Evolutionary conservation across 1,140 invertebrate genomes (phyloP).

Genomic region (Lordiphosa stackelbergi): DNA sequence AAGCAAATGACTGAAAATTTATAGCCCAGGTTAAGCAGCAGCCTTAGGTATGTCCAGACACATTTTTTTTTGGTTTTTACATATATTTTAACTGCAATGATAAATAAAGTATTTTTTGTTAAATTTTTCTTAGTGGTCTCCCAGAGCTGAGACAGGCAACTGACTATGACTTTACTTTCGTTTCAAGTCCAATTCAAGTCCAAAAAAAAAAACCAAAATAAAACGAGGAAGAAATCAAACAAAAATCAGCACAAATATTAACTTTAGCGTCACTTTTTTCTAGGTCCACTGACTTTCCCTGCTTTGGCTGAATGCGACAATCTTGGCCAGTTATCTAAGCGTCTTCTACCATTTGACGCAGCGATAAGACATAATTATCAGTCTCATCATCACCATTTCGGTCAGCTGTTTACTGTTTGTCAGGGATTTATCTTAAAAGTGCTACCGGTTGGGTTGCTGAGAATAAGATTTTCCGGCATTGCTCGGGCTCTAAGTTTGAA

Average conservation of each 20-base stretch:
- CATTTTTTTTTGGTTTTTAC: slow-evolving; percentile 23
- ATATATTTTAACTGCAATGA: slow-evolving; percentile 8
- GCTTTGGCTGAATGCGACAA: slow-evolving; percentile 50
- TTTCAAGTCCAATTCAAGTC: slow-evolving; percentile 7
- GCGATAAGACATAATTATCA: slow-evolving; percentile 52
- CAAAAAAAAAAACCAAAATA: too few relatives aligned
- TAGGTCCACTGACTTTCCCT: slow-evolving; percentile 15
- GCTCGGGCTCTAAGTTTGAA: too few relatives aligned
- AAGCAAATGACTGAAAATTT: slow-evolving; percentile 31
- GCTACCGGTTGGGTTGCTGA: slow-evolving; percentile 36
- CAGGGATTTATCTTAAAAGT: slow-evolving; percentile 48
- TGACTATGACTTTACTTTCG: slow-evolving; percentile 11
- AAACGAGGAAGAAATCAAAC: not conserved
- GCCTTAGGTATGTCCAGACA: not conserved
- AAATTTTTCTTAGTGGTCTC: slow-evolving; percentile 11
- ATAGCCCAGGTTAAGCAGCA: slow-evolving; percentile 36
- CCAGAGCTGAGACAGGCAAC: not conserved
- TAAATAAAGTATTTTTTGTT: slow-evolving; percentile 1
- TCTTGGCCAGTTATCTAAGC: slow-evolving; percentile 55
- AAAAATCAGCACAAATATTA: slow-evolving; percentile 36
- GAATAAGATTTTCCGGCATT: too few relatives aligned
- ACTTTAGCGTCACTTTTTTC: slow-evolving; percentile 36
- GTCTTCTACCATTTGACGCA: slow-evolving; percentile 54
- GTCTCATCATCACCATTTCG: slow-evolving; percentile 26
- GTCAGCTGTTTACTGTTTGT: slow-evolving; percentile 17